Percentiles rank a stretch among this genome's conserved stretches.
Evolutionary conservation across 2,797 vertebrate species (phyloP).

Genomic region (Hemitrygon akajei): DNA sequence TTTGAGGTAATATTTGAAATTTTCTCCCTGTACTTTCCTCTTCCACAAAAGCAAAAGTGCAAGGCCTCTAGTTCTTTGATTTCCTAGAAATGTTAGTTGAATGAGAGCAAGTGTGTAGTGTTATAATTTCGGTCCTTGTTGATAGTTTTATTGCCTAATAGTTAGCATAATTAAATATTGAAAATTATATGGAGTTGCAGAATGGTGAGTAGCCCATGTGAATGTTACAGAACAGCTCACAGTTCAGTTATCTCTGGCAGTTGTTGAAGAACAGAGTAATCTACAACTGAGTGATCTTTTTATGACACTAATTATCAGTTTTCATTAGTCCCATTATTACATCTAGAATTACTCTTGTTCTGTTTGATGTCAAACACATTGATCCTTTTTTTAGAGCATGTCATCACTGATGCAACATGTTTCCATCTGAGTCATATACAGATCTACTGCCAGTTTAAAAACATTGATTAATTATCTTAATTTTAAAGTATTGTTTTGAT

Average conservation of each 20-base stretch:
- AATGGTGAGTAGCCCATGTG: not conserved
- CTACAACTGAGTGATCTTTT: not conserved
- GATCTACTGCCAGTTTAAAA: not conserved
- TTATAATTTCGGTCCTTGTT: not conserved
- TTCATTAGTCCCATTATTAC: not conserved
- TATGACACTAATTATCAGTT: not conserved
- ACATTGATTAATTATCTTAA: not conserved
- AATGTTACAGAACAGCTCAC: not conserved
- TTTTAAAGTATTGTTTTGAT: not conserved
- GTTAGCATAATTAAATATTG: not conserved
- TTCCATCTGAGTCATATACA: not conserved
- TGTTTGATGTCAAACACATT: not conserved
- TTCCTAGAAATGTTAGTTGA: not conserved
- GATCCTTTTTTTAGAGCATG: not conserved
- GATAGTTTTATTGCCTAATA: not conserved
- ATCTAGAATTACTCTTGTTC: not conserved
- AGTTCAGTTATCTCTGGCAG: not conserved
- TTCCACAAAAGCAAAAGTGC: too few relatives aligned
- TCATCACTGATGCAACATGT: not conserved
- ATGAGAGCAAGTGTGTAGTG: not conserved
- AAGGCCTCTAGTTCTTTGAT: not conserved
- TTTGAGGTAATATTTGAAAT: not conserved
- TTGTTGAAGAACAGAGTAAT: not conserved
- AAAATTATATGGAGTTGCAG: not conserved
- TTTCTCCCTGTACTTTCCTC: too few relatives aligned